Conservation (phyloP, 92 coral and sea anemone species). For the Micromussa lordhowensis region DNA sequence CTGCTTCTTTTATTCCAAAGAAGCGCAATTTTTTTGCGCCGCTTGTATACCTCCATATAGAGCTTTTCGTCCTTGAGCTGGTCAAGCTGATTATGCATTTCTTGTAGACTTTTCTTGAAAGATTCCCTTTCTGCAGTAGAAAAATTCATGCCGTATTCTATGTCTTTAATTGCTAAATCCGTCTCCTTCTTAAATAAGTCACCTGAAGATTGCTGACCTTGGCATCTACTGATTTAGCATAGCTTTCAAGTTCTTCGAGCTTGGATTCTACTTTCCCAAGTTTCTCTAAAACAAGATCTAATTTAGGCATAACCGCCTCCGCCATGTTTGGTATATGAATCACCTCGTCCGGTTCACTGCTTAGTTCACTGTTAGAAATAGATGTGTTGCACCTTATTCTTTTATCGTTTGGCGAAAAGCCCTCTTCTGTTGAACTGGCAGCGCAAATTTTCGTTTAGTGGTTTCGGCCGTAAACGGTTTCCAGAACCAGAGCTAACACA, state of each 20-base stretch:
- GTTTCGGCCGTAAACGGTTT: too few relatives aligned
- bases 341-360: background rate
- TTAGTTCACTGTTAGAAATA: background rate
- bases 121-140: background rate
- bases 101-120: slow-evolving; percentile 7
- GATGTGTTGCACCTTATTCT: background rate
- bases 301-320: slow-evolving; percentile 1
- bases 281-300: background rate
- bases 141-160: slow-evolving; percentile 4
- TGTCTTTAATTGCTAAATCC: background rate
- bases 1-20: slow-evolving; percentile 22
- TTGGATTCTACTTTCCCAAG: background rate
- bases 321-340: background rate
- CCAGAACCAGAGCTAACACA: too few relatives aligned
- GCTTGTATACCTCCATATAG: background rate
- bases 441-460: too few relatives aligned
- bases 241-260: background rate
- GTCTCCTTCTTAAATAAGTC: background rate
- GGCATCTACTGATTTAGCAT: background rate
- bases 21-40: slow-evolving; percentile 6
- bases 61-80: slow-evolving; percentile 4
- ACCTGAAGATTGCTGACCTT: background rate
- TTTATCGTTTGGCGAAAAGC: background rate
- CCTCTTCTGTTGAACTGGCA: background rate
- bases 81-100: background rate